phyloP scores from a whole-genome alignment of 2,888 invertebrate genomes.

The Mycogona germanica region DNA sequence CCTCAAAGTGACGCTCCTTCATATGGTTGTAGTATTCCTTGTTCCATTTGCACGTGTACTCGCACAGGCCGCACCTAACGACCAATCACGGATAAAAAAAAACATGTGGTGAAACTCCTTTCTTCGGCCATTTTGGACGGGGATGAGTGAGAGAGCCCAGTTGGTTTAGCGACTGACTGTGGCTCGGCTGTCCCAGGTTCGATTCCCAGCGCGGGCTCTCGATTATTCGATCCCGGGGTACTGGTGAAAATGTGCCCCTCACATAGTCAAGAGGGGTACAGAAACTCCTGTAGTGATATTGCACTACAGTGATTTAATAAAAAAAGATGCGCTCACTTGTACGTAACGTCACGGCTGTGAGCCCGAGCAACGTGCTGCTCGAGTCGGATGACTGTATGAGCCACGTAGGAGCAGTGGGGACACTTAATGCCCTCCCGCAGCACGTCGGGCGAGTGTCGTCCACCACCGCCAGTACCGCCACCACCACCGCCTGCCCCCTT shows the following conservation, averaged over 20 bases:
- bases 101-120: too few relatives aligned
- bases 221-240: too few relatives aligned
- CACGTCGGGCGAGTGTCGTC: constrained; percentile 4
- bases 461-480: too few relatives aligned
- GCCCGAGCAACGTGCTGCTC: constrained; percentile 44
- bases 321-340: constrained; percentile 35
- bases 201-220: too few relatives aligned
- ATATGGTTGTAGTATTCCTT: constrained; percentile 48
- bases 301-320: too few relatives aligned
- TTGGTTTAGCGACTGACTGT: too few relatives aligned
- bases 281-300: too few relatives aligned
- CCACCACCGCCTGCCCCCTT: constrained; percentile 21
- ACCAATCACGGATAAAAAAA: not conserved
- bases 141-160: too few relatives aligned
- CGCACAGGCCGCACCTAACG: constrained; percentile 43
- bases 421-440: constrained; percentile 30
- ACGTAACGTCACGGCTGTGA: constrained; percentile 45
- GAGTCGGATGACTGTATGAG: constrained; percentile 40
- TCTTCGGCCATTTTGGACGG: too few relatives aligned
- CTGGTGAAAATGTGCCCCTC: too few relatives aligned
- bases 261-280: not conserved
- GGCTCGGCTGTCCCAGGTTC: too few relatives aligned
- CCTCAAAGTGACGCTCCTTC: constrained; percentile 43
- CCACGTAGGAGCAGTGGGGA: constrained; percentile 42
- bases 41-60: constrained; percentile 49